Evolutionary conservation across 2,888 invertebrate genomes (phyloP), one percentile per base, ranked within the genome.

Genomic region (Noctua janthina): DNA sequence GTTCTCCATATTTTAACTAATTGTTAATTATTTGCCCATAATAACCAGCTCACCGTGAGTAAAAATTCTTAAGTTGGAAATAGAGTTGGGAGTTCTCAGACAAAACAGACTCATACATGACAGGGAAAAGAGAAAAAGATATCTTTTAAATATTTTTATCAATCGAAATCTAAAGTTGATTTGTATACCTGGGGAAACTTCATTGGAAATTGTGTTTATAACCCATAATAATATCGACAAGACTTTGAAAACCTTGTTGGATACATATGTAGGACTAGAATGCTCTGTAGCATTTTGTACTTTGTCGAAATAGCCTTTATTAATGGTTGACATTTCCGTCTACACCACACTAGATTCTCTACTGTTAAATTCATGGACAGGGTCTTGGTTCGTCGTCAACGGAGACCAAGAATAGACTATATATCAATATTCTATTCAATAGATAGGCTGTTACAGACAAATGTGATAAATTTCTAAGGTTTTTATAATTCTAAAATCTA

Each of bases 291-390:
- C 15, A 35, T 23, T 54, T 11, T 46, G 17, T 81, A 17, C 23
- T 68, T 17, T 23, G 51, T 17, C n/a, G 17, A 68, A n/a, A 46
- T 46, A 46, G 4, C 3, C 23, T 66, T 35, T 49, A 72, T 39
- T 23, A 59, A 43, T 76, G 46, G 59, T 76, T 83, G 54, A 54
- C 39, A 81, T 77, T 77, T 54, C 35, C 39, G 59, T 68, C 51
- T 8, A 51, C n/a, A 39, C 23, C 46, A 77, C 23, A 69, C 54
- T 8, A 11, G 23, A n/a, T 54, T 29, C 7, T 54, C 68, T 39
- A 77, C 46, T 81, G 46, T 39, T 69, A 62, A 77, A 83, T 81
- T 81, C 68, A 77, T 83, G 17, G 75, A n/a, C 29, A 66, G 5
- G 39, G 49, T 29, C 46, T 64, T 15, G 51, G 7, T 62, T 29